These are phyloP conservation scores for Melanophora roralis DNA, from an alignment of 2,888 invertebrate species.

Conservation along the genomic window DNA sequence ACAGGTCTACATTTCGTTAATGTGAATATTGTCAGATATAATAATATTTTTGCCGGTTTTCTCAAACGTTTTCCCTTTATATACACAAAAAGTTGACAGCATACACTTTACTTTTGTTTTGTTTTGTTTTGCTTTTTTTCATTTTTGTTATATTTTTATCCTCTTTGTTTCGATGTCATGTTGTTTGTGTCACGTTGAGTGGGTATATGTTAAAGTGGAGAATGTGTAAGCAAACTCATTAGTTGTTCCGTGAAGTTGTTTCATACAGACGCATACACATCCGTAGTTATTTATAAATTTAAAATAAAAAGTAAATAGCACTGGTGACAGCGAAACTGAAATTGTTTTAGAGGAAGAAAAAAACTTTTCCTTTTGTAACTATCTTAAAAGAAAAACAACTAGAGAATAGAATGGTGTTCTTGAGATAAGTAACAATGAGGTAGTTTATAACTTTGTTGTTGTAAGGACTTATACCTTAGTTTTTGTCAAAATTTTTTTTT, in stretches of 20 bases:
- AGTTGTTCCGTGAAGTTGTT: background rate
- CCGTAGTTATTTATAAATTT: background rate
- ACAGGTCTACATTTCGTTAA: slow-evolving; percentile 36
- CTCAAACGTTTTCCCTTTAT: slow-evolving; percentile 43
- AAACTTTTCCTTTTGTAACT: background rate
- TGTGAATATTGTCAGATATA: background rate
- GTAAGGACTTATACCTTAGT: too few relatives aligned
- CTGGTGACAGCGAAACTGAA: slow-evolving; percentile 16
- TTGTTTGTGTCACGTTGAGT: slow-evolving; percentile 7
- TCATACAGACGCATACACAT: background rate
- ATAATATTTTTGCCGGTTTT: slow-evolving; percentile 22
- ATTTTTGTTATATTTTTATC: background rate
- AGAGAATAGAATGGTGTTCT: background rate
- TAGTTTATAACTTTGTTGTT: too few relatives aligned
- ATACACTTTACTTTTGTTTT: slow-evolving; percentile 44
- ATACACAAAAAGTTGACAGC: too few relatives aligned
- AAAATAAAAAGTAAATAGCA: background rate
- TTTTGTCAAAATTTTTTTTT: too few relatives aligned
- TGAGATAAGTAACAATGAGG: too few relatives aligned
- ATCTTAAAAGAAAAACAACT: background rate
- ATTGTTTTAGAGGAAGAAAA: slow-evolving; percentile 12
- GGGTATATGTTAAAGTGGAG: background rate
- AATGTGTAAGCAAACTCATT: background rate
- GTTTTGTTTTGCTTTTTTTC: slow-evolving; percentile 37
- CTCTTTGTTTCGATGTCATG: background rate